Percentiles rank a stretch among this genome's conserved stretches.
Conservation (phyloP, 2,888 invertebrate species). For the Byasa hedistus region DNA sequence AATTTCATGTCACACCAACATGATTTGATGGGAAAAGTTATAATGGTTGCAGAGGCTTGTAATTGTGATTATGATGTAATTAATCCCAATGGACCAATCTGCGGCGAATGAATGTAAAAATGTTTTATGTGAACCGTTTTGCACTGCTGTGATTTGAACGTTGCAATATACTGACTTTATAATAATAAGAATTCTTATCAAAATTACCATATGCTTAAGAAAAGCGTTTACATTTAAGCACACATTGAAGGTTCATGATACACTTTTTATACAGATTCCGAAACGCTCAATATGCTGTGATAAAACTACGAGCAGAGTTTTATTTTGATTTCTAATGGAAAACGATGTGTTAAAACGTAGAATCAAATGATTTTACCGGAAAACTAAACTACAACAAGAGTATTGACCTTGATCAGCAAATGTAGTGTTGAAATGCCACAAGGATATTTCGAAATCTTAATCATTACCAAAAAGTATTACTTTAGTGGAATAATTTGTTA, state of each 20-base stretch:
- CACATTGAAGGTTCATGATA: not conserved
- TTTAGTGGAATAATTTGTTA: too few species aligned
- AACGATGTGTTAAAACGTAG: too few species aligned
- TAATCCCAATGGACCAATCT: conserved; percentile 37
- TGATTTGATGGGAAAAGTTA: conserved; percentile 67
- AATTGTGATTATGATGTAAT: conserved; percentile 45
- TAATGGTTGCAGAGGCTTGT: conserved; percentile 44
- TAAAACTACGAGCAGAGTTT: not conserved
- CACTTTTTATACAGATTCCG: not conserved
- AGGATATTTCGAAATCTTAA: too few species aligned
- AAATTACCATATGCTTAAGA: too few species aligned
- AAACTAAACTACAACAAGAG: too few species aligned
- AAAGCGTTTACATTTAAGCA: not conserved
- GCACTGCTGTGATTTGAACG: not conserved
- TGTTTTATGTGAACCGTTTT: not conserved
- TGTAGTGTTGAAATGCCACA: too few species aligned
- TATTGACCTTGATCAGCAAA: too few species aligned
- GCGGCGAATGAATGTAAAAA: not conserved
- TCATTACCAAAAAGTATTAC: too few species aligned
- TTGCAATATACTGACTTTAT: too few species aligned
- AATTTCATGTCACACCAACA: conserved; percentile 50
- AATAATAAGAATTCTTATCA: too few species aligned
- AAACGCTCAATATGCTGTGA: not conserved
- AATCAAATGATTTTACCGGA: too few species aligned
- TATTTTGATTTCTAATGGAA: too few species aligned